These are phyloP conservation scores for Polypedilum pembai DNA, from an alignment of 1,140 invertebrate genomes.

Conservation along the genomic window DNA sequence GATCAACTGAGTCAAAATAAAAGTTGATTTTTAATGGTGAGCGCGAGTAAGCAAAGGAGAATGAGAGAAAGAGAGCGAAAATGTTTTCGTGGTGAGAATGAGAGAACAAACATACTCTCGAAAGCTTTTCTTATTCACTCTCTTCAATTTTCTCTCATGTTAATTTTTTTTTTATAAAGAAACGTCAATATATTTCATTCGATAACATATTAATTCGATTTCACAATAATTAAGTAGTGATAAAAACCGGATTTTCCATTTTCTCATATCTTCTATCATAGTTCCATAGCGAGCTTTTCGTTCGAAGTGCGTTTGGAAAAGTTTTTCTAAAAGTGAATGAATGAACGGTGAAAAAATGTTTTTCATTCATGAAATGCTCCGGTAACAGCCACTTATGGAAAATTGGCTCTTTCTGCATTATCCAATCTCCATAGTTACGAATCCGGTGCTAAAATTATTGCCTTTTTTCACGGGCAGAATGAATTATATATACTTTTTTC, in stretches of 20 bases:
- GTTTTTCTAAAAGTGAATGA: background rate
- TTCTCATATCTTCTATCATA: background rate
- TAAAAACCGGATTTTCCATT: background rate
- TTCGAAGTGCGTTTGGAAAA: background rate
- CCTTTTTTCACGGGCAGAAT: background rate
- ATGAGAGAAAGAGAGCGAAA: background rate
- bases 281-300: background rate
- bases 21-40: background rate
- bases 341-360: background rate
- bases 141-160: background rate
- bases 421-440: background rate
- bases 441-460: slow-evolving; percentile 17
- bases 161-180: too few relatives aligned
- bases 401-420: background rate
- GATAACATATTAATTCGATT: slow-evolving; percentile 4
- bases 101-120: background rate
- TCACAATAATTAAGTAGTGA: slow-evolving; percentile 18
- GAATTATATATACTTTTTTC: too few relatives aligned
- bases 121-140: background rate
- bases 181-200: background rate
- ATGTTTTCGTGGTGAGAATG: background rate
- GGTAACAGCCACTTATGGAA: background rate
- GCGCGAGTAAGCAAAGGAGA: too few relatives aligned
- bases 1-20: background rate
- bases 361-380: slow-evolving; percentile 11